These are phyloP conservation scores for Anolis sagrei DNA, from an alignment of 2,113 vertebrate genomes.

Conservation along the genomic window DNA sequence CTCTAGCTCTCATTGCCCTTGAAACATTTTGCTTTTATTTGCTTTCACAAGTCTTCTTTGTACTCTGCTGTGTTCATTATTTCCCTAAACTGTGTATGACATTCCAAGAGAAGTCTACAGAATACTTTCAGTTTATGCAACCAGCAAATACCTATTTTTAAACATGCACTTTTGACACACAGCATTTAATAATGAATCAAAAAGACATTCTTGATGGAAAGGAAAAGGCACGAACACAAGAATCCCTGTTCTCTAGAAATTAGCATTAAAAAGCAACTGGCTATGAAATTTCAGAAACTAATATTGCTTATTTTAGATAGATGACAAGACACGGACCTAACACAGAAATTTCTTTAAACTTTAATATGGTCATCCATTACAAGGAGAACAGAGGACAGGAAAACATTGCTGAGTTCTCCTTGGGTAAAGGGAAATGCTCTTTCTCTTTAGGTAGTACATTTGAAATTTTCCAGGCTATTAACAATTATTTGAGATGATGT, in stretches of 20 bases:
- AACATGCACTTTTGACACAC: neutral
- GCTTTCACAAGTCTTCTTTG: neutral
- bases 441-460: slow-evolving; percentile 11
- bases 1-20: neutral
- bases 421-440: slow-evolving; percentile 2
- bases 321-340: neutral
- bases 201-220: neutral
- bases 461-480: slow-evolving; percentile 33
- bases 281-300: slow-evolving; percentile 9
- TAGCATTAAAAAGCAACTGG: neutral
- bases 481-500: slow-evolving; percentile 17
- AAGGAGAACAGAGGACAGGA: neutral
- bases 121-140: neutral
- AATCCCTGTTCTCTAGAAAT: slow-evolving; percentile 27
- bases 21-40: neutral
- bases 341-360: slow-evolving; percentile 20
- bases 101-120: neutral
- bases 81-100: neutral
- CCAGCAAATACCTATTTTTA: slow-evolving; percentile 20
- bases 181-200: neutral
- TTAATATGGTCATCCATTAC: neutral
- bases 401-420: neutral
- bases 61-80: neutral
- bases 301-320: slow-evolving; percentile 5
- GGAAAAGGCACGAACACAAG: neutral